A percentile compares a stretch with the other conserved stretches of the same genome.
Conservation (phyloP, 2,113 vertebrate species). For the Thalassoma bifasciatum region DNA sequence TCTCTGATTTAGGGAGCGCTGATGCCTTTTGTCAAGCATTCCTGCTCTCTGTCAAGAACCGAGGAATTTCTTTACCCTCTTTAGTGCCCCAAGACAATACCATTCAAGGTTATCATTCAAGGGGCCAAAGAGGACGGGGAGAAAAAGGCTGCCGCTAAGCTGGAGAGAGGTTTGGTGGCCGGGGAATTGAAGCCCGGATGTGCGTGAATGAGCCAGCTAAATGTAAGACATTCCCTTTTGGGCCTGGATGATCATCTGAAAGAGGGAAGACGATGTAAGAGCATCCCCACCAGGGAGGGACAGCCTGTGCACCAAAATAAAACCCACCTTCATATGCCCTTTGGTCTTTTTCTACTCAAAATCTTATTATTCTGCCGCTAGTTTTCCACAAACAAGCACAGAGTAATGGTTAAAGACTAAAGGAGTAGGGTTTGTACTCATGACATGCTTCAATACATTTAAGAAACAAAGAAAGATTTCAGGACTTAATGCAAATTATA, state of each 20-base stretch:
- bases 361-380: neutral
- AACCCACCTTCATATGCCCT: neutral
- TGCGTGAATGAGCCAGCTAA: conserved; percentile 55
- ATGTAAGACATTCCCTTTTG: conserved; percentile 62
- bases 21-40: conserved; percentile 73
- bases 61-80: conserved; percentile 70
- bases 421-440: neutral
- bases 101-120: conserved; percentile 81
- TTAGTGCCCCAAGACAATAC: conserved; percentile 74
- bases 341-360: neutral
- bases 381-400: too few relatives aligned
- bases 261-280: conserved; percentile 25
- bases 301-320: neutral
- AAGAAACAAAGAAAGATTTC: neutral
- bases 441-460: neutral
- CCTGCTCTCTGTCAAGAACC: conserved; percentile 72
- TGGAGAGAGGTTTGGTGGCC: conserved; percentile 60
- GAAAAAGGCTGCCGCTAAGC: conserved; percentile 54
- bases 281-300: conserved; percentile 28
- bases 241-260: conserved; percentile 24
- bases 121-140: conserved; percentile 66
- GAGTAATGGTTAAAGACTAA: neutral
- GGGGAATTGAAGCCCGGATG: conserved; percentile 61
- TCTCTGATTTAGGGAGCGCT: conserved; percentile 63
- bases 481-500: neutral